Percentiles rank a stretch among this genome's conserved stretches.
Conservation (phyloP, 2,113 vertebrate genomes). For the Paraplagusia blochii region DNA sequence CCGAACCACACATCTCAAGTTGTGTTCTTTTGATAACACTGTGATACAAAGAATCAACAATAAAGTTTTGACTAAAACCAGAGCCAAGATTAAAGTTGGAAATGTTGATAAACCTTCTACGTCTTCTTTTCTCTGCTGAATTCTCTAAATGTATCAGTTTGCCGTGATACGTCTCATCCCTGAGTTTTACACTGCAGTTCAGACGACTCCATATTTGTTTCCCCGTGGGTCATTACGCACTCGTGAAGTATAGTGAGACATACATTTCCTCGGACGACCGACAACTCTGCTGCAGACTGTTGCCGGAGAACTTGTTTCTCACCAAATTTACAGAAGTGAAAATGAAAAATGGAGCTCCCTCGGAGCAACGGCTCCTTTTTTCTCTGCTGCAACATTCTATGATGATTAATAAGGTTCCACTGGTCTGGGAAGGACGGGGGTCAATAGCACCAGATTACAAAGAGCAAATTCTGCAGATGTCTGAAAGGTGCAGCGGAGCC, state of each 20-base stretch:
- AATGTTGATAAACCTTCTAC: too few species aligned
- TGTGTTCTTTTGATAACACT: too few species aligned
- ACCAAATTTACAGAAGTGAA: conserved; percentile 29
- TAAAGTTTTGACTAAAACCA: too few species aligned
- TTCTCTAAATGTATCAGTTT: too few species aligned
- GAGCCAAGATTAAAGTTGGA: too few species aligned
- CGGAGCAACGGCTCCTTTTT: background rate
- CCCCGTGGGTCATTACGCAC: too few species aligned
- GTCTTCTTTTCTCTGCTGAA: too few species aligned
- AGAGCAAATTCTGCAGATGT: conserved; percentile 37
- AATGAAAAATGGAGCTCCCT: conserved; percentile 47
- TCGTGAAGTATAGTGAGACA: conserved; percentile 9
- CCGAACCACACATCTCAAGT: too few species aligned
- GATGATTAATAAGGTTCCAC: conserved; percentile 63
- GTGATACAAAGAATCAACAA: too few species aligned
- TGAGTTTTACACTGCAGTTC: too few species aligned
- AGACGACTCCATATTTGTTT: too few species aligned
- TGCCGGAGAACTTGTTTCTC: conserved; percentile 27
- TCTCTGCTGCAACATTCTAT: conserved; percentile 53
- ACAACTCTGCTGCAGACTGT: conserved; percentile 16
- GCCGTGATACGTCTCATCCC: too few species aligned
- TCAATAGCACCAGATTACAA: conserved; percentile 56
- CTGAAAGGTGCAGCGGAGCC: conserved; percentile 40
- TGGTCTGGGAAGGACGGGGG: conserved; percentile 51
- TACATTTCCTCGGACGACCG: conserved; percentile 25